These are phyloP conservation scores for Tethya wilhelma DNA, from an alignment of 37 sponge, comb jelly and placozoan genomes.

Conservation along the genomic window DNA sequence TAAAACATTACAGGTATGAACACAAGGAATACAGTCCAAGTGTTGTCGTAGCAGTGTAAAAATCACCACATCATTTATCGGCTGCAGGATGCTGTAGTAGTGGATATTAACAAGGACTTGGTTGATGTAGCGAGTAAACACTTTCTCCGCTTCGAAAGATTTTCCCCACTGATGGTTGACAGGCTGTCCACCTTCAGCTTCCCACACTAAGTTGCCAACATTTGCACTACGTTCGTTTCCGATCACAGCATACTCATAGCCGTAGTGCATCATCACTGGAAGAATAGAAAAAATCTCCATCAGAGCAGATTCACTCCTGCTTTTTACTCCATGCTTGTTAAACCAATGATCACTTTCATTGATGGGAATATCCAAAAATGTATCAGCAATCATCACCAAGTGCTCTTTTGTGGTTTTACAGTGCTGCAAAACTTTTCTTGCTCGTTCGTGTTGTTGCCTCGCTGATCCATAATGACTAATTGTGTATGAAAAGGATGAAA, in stretches of 20 bases:
- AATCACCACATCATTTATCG: constrained; percentile 25
- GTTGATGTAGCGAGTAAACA: background rate
- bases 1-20: constrained; percentile 24
- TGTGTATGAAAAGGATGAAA: constrained; percentile 9
- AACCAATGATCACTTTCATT: background rate
- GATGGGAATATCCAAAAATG: background rate
- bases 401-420: no score
- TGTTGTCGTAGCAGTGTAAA: background rate
- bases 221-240: constrained; percentile 34
- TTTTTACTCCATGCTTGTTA: background rate
- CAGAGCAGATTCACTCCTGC: no score
- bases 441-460: background rate
- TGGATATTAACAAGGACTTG: constrained; percentile 2
- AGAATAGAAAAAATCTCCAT: background rate
- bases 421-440: no score
- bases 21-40: background rate
- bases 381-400: background rate
- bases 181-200: background rate
- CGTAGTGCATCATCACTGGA: constrained; percentile 3
- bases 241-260: background rate
- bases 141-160: background rate
- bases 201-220: constrained; percentile 28
- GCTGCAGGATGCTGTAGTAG: constrained; percentile 25
- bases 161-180: constrained; percentile 44
- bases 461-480: background rate